Evolutionary conservation across 2,113 vertebrate genomes (phyloP), one percentile per base, ranked within the genome.

Genomic region (Pyrgilauda ruficollis): DNA sequence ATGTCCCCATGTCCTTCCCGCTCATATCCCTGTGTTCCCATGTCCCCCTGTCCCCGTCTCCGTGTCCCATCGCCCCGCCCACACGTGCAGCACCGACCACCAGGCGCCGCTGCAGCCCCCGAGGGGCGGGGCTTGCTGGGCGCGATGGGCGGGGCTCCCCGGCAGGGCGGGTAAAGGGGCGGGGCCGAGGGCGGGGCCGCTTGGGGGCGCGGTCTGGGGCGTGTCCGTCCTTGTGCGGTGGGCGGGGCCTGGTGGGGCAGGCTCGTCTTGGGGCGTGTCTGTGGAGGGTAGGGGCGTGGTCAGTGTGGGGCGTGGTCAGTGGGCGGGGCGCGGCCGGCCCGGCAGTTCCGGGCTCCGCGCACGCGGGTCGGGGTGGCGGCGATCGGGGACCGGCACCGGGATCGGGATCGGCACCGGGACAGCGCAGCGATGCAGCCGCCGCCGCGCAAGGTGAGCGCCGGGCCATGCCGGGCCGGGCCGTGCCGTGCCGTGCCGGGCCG

Each of bases 341-440:
- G 68, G 78, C 64, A 89, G 90, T 89, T 86, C 85, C 90, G 93
- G 89, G 66, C 31, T 62, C 7, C 11, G 53, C 27, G 3, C 10
- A 55, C 69, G 53, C 62, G 88, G 73, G 5, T 35, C 55, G 33
- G 23, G 46, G 11, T 7, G 33, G 28, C 55, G 52, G 39, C 11
- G 66, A 5, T 11, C 31, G 31, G 49, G 15, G 2, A 10, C 50
- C 4, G n/a, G 39, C 24, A 3, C 8, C 3, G 28, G 10, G 11
- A 7, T 1, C 1, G 68, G 13, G 2, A 21, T 6, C 6, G 37
- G 7, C 6, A 9, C 23, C 30, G 68, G 84, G 49, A 27, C 58
- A 53, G 12, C 31, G 63, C 33, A 13, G 89, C 76, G 23, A 98
- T 98, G 98, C 98, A 98, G 97, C 98, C 98, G 63, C 98, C 98